Evolutionary conservation across 2,888 invertebrate genomes (phyloP), one percentile per base, ranked within the genome.

Genomic region (Eupithecia vulgata): DNA sequence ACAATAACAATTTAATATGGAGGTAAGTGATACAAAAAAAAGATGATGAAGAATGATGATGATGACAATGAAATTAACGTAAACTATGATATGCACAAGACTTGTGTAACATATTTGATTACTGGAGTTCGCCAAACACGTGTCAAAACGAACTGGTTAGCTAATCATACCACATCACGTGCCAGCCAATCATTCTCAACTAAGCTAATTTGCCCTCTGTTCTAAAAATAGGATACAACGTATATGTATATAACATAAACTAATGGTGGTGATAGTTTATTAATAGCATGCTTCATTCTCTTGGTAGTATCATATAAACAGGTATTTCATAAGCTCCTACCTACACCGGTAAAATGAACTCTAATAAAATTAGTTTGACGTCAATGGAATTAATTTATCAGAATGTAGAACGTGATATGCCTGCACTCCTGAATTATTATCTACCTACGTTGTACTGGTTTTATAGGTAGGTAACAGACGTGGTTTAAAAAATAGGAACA

Each of bases 291-390:
- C 25, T 57, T 52, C 21, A 52, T 52, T 21, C 25, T 25, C 62
- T n/a, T 13, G 13, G 13, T 15, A 8, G 21, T 37, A 21, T 65
- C 37, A 10, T 64, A 42, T 13, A 65, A 40, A 65, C 21, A 65
- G 21, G 65, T 65, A 65, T 40, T 40, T 42, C 42, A 37, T 17
- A 57, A 25, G 21, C 12, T 25, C 12, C 25, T 40, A 67, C 61
- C 67, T 17, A 67, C 42, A 48, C 61, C 59, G 65, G 42, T 65
- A 64, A 72, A 40, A 52, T 72, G 62, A 64, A 72, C 68, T 70
- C 62, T 67, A 72, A 64, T 75, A 81, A 79, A 78, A 82, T 80
- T 76, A 71, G 80, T 76, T 82, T 84, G 83, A 83, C 83, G 83
- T 84, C 82, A 84, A 80, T 79, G 76, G 78, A 69, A 76, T 78